Conservation (phyloP, 2,888 invertebrate species). For the Cheilosia grossa region DNA sequence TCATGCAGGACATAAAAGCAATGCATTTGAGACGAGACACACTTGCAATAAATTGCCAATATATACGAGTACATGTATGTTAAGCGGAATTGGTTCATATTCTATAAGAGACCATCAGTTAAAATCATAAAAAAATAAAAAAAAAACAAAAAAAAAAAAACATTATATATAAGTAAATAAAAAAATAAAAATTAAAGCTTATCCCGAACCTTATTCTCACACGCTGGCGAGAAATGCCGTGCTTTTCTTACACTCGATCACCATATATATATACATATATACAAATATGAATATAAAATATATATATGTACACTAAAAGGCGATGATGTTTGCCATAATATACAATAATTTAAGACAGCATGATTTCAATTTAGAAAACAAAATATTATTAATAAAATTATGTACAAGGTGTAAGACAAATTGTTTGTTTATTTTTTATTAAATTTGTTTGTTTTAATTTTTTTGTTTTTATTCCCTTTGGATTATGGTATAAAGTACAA, state of each 20-base stretch:
- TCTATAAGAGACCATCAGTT: not conserved
- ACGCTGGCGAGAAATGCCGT: constrained; percentile 56
- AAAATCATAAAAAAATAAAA: not conserved
- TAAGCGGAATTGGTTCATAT: constrained; percentile 33
- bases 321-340: constrained; percentile 33
- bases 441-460: not conserved
- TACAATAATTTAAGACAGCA: constrained; percentile 34
- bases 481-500: constrained; percentile 31
- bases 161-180: not conserved
- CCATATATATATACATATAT: constrained; percentile 50
- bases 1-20: not conserved
- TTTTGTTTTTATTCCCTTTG: not conserved
- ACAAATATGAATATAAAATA: constrained; percentile 17
- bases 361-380: constrained; percentile 14
- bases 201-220: constrained; percentile 5
- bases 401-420: constrained; percentile 46
- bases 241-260: constrained; percentile 54
- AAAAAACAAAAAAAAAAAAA: not conserved
- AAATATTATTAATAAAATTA: constrained; percentile 35
- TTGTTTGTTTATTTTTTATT: constrained; percentile 17
- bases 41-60: constrained; percentile 29
- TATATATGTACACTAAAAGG: constrained; percentile 51
- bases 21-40: not conserved
- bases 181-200: not conserved
- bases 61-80: constrained; percentile 21